These are phyloP conservation scores for Pelvicachromis taeniatus DNA, from an alignment of 2,113 vertebrate genomes.

Conservation along the genomic window DNA sequence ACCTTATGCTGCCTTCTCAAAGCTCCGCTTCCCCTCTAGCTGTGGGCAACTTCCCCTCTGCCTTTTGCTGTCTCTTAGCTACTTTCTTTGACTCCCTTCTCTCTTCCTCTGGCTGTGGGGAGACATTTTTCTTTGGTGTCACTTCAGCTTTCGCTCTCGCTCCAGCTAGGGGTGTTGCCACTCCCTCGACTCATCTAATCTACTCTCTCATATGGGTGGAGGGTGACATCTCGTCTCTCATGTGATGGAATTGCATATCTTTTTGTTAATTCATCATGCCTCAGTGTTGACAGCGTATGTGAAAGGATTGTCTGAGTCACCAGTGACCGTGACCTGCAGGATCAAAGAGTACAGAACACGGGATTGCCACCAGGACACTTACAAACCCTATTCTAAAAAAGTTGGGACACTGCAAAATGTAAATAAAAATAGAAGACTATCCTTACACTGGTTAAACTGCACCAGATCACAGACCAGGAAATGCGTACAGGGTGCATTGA, in stretches of 20 bases:
- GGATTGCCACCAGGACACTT: neutral
- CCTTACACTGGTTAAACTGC: neutral
- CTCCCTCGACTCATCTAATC: slow-evolving; percentile 6
- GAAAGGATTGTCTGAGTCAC: neutral
- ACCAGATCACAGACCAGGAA: neutral
- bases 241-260: neutral
- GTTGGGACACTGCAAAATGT: neutral
- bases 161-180: neutral
- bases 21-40: slow-evolving; percentile 16
- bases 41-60: slow-evolving; percentile 31
- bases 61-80: slow-evolving; percentile 7
- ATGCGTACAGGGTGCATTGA: neutral
- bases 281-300: too few relatives aligned
- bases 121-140: slow-evolving; percentile 30
- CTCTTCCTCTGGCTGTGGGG: slow-evolving; percentile 15
- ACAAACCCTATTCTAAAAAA: neutral
- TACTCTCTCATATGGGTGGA: neutral
- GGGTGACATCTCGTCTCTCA: slow-evolving; percentile 7
- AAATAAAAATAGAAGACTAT: neutral
- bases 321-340: neutral
- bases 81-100: slow-evolving; percentile 11
- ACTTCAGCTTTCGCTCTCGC: slow-evolving; percentile 28
- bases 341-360: neutral
- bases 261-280: slow-evolving; percentile 21
- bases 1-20: slow-evolving; percentile 36